These are phyloP conservation scores for Formica selysi DNA, from an alignment of 1,140 invertebrate species.

Conservation along the genomic window DNA sequence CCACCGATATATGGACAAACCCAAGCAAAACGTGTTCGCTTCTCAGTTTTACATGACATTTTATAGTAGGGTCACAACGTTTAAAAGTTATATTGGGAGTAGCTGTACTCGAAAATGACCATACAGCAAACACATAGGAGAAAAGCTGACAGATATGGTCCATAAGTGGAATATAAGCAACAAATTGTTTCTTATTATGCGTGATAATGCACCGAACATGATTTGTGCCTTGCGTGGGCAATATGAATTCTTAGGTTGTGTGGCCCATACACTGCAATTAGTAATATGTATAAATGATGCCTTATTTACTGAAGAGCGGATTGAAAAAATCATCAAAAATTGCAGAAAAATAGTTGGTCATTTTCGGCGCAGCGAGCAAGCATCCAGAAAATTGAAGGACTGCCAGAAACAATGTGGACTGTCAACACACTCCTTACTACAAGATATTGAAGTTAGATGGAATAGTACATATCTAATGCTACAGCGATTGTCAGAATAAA, in stretches of 20 bases:
- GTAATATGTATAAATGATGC: neutral
- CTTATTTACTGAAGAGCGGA: neutral
- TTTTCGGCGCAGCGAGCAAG: neutral
- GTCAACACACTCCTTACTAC: neutral
- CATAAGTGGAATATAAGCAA: neutral
- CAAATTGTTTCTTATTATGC: neutral
- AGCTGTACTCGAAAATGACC: neutral
- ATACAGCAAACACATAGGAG: neutral
- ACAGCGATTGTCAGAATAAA: constrained; percentile 1
- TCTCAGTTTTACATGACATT: constrained; percentile 4
- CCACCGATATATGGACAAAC: constrained; percentile 13
- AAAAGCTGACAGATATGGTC: neutral
- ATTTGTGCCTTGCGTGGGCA: neutral
- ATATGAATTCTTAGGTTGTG: neutral
- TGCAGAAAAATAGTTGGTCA: constrained; percentile 3
- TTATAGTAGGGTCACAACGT: neutral
- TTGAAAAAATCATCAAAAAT: neutral
- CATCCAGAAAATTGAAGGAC: neutral
- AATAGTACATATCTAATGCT: neutral
- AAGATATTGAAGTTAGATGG: neutral
- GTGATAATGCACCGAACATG: constrained; percentile 11
- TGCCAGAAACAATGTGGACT: neutral
- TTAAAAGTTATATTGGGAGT: neutral
- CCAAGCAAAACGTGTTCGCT: neutral
- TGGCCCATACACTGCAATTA: neutral